A percentile compares a stretch with the other conserved stretches of the same genome.
Conservation (phyloP, 2,888 invertebrate genomes). For the Thecocarcelia acutangulata region DNA sequence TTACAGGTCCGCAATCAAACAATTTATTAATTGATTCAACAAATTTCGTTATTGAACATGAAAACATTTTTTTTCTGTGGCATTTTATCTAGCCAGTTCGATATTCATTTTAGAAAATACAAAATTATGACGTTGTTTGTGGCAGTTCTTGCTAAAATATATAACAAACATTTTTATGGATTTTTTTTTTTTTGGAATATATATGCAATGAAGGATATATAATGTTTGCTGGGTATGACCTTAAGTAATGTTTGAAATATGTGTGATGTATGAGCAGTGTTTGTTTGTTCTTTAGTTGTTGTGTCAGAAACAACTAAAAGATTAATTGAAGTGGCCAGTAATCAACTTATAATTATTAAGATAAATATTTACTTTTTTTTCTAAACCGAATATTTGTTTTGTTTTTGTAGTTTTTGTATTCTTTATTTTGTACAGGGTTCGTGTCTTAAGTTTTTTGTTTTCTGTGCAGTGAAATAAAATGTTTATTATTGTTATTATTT, state of each 20-base stretch:
- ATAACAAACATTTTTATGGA: too few species aligned
- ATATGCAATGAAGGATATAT: too few species aligned
- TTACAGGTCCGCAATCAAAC: too few species aligned
- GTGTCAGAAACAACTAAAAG: background rate
- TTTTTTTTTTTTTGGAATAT: too few species aligned
- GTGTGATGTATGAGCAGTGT: background rate
- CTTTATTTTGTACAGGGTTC: constrained; percentile 68
- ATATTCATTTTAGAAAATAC: too few species aligned
- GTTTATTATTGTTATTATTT: background rate
- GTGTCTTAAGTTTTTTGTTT: constrained; percentile 76
- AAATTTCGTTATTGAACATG: too few species aligned
- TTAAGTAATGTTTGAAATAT: background rate
- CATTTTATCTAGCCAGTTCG: too few species aligned
- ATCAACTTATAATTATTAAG: constrained; percentile 29
- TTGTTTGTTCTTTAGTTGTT: background rate
- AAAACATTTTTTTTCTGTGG: too few species aligned
- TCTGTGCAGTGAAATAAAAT: background rate
- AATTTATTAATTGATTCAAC: too few species aligned
- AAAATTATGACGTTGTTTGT: too few species aligned
- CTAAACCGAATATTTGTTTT: background rate
- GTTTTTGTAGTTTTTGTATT: too few species aligned
- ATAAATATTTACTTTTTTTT: constrained; percentile 29
- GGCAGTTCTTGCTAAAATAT: too few species aligned
- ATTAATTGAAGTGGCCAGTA: constrained; percentile 34
- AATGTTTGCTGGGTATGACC: constrained; percentile 5